These are phyloP conservation scores for Poecilia wingei DNA, from an alignment of 2,797 vertebrate species.

Conservation along the genomic window DNA sequence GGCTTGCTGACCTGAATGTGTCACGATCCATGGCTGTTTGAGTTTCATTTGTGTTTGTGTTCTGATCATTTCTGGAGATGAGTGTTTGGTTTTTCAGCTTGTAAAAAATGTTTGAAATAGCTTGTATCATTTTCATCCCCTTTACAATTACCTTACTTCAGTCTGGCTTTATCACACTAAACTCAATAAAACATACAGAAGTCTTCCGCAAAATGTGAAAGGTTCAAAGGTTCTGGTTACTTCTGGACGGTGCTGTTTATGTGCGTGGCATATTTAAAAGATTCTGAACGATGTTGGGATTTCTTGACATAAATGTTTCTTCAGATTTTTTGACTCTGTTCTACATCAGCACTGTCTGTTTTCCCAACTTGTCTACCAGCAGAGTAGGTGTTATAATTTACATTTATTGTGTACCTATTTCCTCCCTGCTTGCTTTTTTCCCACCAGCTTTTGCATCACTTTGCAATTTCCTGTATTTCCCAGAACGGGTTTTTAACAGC, in stretches of 20 bases:
- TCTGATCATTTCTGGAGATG: not conserved
- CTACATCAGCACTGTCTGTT: constrained; percentile 27
- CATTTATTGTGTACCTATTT: constrained; percentile 28
- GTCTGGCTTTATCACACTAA: not conserved
- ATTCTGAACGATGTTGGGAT: not conserved
- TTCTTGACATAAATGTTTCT: not conserved
- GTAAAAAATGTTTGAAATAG: not conserved
- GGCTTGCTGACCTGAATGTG: not conserved
- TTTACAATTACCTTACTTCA: not conserved
- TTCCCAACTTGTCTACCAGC: constrained; percentile 26
- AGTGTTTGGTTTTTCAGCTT: too few relatives aligned
- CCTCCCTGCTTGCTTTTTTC: constrained; percentile 21
- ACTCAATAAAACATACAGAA: not conserved
- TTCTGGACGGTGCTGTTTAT: not conserved
- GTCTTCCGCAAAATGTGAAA: not conserved
- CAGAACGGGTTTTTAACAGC: constrained; percentile 53
- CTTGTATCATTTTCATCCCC: not conserved
- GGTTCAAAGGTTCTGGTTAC: not conserved
- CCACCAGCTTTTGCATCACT: constrained; percentile 39
- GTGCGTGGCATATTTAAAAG: not conserved
- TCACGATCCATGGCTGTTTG: not conserved
- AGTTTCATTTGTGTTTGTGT: not conserved
- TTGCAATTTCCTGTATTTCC: constrained; percentile 46
- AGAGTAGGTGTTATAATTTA: constrained; percentile 29
- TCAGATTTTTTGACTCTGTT: constrained; percentile 10